Percentiles rank a stretch among this genome's conserved stretches.
Conservation (phyloP, 2,797 vertebrate genomes). For the Megaceryle alcyon region DNA sequence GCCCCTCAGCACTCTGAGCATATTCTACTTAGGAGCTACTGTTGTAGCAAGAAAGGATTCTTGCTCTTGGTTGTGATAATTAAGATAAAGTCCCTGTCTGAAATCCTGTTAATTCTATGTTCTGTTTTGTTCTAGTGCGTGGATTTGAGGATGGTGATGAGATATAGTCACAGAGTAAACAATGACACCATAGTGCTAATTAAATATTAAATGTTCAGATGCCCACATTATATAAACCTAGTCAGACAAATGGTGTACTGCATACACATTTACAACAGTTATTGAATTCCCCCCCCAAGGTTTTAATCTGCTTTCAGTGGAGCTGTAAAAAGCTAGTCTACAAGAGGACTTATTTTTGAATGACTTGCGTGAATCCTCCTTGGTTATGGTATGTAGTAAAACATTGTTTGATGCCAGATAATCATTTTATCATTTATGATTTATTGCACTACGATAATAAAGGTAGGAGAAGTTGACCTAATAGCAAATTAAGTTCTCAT, state of each 20-base stretch:
- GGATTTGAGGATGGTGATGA: background rate
- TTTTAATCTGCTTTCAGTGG: background rate
- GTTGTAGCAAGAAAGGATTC: background rate
- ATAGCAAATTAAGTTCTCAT: background rate
- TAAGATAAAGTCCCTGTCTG: background rate
- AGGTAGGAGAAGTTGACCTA: background rate
- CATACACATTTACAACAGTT: background rate
- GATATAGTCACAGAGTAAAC: background rate
- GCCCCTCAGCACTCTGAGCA: background rate
- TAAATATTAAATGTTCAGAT: background rate
- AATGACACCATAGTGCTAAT: background rate
- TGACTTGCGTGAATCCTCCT: background rate
- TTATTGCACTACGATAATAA: background rate
- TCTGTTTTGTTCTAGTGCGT: background rate
- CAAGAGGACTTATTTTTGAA: background rate
- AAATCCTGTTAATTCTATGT: background rate
- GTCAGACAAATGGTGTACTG: background rate
- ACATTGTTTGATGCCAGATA: background rate
- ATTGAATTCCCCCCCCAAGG: background rate
- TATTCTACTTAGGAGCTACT: background rate
- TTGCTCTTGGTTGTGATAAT: background rate
- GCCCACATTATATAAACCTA: background rate
- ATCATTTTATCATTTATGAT: background rate
- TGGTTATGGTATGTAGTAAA: background rate
- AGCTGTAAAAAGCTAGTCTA: background rate